phyloP scores from a whole-genome alignment of 2,888 invertebrate species.

The Diaphora mendica region DNA sequence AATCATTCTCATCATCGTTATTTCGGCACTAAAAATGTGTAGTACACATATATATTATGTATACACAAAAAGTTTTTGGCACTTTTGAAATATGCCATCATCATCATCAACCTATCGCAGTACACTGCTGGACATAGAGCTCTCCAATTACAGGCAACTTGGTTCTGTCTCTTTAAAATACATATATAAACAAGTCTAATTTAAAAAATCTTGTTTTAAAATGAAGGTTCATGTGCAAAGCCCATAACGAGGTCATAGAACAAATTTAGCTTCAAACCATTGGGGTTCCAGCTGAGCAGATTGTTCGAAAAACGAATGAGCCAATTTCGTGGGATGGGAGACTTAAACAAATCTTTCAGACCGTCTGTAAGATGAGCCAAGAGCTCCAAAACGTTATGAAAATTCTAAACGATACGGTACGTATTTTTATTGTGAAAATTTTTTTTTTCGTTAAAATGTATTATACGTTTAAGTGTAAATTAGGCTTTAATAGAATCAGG shows the following conservation, averaged over 20 bases:
- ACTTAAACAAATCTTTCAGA: conserved; percentile 52
- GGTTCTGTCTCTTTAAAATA: too few relatives aligned
- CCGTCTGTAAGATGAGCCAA: conserved; percentile 46
- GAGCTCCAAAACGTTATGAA: conserved; percentile 33
- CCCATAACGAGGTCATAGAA: conserved; percentile 51
- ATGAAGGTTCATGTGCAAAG: conserved; percentile 21
- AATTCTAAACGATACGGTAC: conserved; percentile 34
- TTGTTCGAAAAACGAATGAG: conserved; percentile 64
- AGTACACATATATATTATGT: background rate
- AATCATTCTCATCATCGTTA: conserved; percentile 15
- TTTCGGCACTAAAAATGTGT: background rate
- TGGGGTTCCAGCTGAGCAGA: conserved; percentile 49
- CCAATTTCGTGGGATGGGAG: conserved; percentile 57
- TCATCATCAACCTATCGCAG: too few relatives aligned
- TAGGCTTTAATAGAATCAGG: conserved; percentile 9
- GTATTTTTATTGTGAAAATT: conserved; percentile 52
- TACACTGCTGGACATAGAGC: too few relatives aligned
- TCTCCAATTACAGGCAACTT: too few relatives aligned
- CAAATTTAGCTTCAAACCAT: conserved; percentile 38
- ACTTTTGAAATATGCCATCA: background rate
- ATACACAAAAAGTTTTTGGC: background rate
- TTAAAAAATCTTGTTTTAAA: background rate
- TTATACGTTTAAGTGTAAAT: conserved; percentile 28
- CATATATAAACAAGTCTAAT: background rate
- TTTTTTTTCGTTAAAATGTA: conserved; percentile 28